Evolutionary conservation across 1,140 invertebrate genomes (phyloP), one percentile per base, ranked within the genome.

Genomic region (Anagrus nilaparvatae): DNA sequence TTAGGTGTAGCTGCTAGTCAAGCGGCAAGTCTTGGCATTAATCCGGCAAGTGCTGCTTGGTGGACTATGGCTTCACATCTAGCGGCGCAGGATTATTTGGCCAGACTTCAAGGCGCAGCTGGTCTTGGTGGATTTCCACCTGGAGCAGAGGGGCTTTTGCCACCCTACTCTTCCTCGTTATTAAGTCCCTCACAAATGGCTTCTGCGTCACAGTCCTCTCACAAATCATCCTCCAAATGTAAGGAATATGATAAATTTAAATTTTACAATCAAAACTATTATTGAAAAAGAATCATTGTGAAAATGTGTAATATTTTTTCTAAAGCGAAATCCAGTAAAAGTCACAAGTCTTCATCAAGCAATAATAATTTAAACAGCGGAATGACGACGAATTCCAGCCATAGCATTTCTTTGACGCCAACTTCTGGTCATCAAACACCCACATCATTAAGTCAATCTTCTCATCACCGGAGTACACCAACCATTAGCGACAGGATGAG

Each of bases 21-120:
- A 65, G 83, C 83, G 20, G 82, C 83, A 24, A 84, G 80, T 55
- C 65, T 87, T 50, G 76, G 75, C 55, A 68, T 68, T 27, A 68
- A 64, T 52, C 51, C 65, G 61, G 41, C 67, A 75, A 83, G 80
- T 64, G 81, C 81, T 49, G 81, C 82, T 43, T 89, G 86, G 86
- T 88, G 84, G 84, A 82, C 81, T 17, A 87, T 89, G 83, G 83
- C 85, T 17, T 83, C 81, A 20, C 84, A 87, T 54, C 61, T 89
- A 43, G 84, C 84, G 12, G 83, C 84, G 4, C 85, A 87, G 58
- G 85, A 88, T 56, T 89, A 88, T 65, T 72, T 88, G 24, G 81
- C 81, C 17, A 72, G 84, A 42, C 63, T 88, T 38, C 84, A 87
- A 61, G 70, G 64, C 48, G 82, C 82, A 2, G 78, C 81, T 16